Evolutionary conservation across 2,113 vertebrate species (phyloP).

Genomic region (Tauraco erythrolophus): DNA sequence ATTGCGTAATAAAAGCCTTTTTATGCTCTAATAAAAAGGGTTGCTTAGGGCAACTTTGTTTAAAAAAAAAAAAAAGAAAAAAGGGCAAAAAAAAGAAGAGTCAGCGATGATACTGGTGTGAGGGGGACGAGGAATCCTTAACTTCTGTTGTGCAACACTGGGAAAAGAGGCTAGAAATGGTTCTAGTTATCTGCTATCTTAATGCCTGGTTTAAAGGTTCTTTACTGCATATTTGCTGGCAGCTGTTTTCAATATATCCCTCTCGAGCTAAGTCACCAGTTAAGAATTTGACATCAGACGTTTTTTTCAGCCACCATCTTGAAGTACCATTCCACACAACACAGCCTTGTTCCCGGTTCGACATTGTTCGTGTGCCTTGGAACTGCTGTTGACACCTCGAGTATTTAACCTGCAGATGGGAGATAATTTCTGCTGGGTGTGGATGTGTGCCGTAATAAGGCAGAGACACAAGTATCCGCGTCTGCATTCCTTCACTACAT

Average conservation of each 20-base stretch:
- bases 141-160: slow-evolving; percentile 19
- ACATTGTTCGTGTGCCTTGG: slow-evolving; percentile 65
- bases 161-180: not conserved
- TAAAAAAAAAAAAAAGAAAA: not conserved
- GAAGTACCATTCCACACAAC: slow-evolving; percentile 35
- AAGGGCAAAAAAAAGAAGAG: not conserved
- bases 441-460: slow-evolving; percentile 48
- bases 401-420: slow-evolving; percentile 61
- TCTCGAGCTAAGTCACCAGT: slow-evolving; percentile 56
- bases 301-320: slow-evolving; percentile 65
- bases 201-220: slow-evolving; percentile 61
- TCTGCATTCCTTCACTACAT: slow-evolving; percentile 62
- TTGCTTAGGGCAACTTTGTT: slow-evolving; percentile 45
- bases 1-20: slow-evolving; percentile 67
- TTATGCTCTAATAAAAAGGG: slow-evolving; percentile 44
- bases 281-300: slow-evolving; percentile 67
- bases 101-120: not conserved
- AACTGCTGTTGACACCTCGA: slow-evolving; percentile 67
- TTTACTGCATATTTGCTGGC: slow-evolving; percentile 65
- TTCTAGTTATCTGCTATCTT: slow-evolving; percentile 52
- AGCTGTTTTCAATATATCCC: slow-evolving; percentile 69
- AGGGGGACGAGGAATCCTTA: not conserved
- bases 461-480: slow-evolving; percentile 60
- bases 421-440: slow-evolving; percentile 56
- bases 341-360: slow-evolving; percentile 58